These are phyloP conservation scores for Sphinx pinastri DNA, from an alignment of 2,888 invertebrate species.

Conservation along the genomic window DNA sequence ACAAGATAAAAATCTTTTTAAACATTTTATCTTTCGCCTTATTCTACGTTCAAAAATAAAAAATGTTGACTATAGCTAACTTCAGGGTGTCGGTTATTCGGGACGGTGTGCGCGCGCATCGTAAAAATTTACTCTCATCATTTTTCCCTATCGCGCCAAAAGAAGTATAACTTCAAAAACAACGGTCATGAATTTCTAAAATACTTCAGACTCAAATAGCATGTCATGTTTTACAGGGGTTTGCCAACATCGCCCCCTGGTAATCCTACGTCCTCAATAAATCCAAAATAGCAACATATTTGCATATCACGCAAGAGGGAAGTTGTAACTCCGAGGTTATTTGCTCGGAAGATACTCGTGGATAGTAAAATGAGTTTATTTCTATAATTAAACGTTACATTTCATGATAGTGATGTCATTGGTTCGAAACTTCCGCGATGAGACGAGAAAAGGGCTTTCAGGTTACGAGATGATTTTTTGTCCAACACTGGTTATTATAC, in stretches of 20 bases:
- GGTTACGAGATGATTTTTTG: background rate
- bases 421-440: conserved; percentile 16
- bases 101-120: no score
- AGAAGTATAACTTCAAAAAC: no score
- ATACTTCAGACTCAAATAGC: no score
- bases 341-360: conserved; percentile 40
- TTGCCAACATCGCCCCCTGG: background rate
- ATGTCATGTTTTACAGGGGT: background rate
- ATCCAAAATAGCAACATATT: conserved; percentile 6
- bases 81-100: no score
- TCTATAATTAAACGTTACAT: conserved; percentile 29
- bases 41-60: no score
- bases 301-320: conserved; percentile 20
- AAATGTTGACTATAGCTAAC: no score
- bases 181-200: no score
- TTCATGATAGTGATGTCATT: conserved; percentile 22
- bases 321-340: conserved; percentile 31
- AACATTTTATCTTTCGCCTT: no score
- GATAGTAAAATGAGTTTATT: conserved; percentile 35
- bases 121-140: no score
- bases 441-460: background rate
- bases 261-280: conserved; percentile 16
- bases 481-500: background rate
- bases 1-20: no score
- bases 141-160: no score